Evolutionary conservation across 2,113 vertebrate genomes (phyloP).

Genomic region (Nyctibius bracteatus): DNA sequence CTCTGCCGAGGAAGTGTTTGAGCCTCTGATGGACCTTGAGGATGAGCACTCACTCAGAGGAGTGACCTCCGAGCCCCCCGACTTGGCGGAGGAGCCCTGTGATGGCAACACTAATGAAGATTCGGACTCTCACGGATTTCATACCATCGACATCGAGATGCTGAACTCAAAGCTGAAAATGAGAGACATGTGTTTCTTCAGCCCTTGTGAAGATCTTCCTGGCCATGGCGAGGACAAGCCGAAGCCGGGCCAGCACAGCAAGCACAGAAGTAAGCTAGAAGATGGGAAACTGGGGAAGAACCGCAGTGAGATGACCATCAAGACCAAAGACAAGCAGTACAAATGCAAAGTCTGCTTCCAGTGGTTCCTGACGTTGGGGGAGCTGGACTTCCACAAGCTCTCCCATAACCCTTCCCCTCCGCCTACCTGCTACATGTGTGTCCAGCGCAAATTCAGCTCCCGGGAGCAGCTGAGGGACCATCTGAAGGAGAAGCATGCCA

Average conservation of each 20-base stretch:
- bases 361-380: slow-evolving; percentile 89
- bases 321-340: slow-evolving; percentile 86
- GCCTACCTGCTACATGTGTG: slow-evolving; percentile 98
- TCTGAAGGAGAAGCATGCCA: slow-evolving; percentile 90
- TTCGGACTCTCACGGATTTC: slow-evolving; percentile 51
- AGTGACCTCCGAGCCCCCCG: slow-evolving; percentile 44
- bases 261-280: slow-evolving; percentile 55
- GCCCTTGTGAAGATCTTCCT: slow-evolving; percentile 69
- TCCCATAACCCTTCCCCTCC: slow-evolving; percentile 93
- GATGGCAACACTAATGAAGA: neutral
- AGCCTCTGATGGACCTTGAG: slow-evolving; percentile 59
- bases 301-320: slow-evolving; percentile 69
- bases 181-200: slow-evolving; percentile 78
- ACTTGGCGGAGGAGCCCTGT: slow-evolving; percentile 54
- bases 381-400: slow-evolving; percentile 93
- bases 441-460: slow-evolving; percentile 94
- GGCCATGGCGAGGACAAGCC: neutral
- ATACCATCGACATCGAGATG: slow-evolving; percentile 77
- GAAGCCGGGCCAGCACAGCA: slow-evolving; percentile 38
- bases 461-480: slow-evolving; percentile 92
- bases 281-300: slow-evolving; percentile 68
- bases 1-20: slow-evolving; percentile 46
- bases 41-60: slow-evolving; percentile 44
- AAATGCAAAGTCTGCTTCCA: slow-evolving; percentile 97
- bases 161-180: slow-evolving; percentile 79